Base-by-base conservation (phyloP, 2,888 invertebrate species). In the Silvanus unidentatus region DNA sequence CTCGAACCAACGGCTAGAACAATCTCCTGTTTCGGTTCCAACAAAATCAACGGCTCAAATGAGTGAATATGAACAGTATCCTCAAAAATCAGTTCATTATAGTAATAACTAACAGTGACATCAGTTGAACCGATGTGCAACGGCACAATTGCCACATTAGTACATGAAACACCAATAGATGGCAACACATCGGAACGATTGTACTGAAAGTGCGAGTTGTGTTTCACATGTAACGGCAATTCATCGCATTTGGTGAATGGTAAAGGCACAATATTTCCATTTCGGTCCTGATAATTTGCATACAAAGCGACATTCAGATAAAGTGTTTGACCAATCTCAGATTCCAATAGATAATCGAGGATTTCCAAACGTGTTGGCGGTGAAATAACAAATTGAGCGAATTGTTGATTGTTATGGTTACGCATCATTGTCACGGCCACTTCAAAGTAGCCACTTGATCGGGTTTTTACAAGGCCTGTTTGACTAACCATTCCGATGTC, bases 1-100 rank as follows among this genome's bases (percentile, higher is more conserved):
- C 83, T 80, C 0, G 88, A 77, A 1, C 88, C 90, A 10, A 88
- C 77, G 0, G 87, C 81, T 5, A 91, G 69, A 1, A 90, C 76
- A 10, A 81, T 77, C 22, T 68, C 71, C 27, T 65, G 62, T 29
- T 44, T 56, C 0, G 89, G 88, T 69, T 85, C 78, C 2, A 86
- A 52, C 2, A 84, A 72, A 34, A 49, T 57, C 11, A 66, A 45
- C 4, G 80, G 79, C 43, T 80, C 79, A 60, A 78, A 86, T 2
- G 82, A 78, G 36, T 79, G 78, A 6, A 87, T 69, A 1, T 80
- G 78, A 0, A 80, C 79, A 5, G 79, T 77, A 52, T 84, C 85
- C 48, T 78, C 77, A 9, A 87, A 65, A 27, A 77, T 65, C 44
- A 73, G 73, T n/a, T 77, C 78, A 47, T 77, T 76, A 32, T 74